phyloP scores from a whole-genome alignment of 2,113 vertebrate genomes.

The Paraplagusia blochii region DNA sequence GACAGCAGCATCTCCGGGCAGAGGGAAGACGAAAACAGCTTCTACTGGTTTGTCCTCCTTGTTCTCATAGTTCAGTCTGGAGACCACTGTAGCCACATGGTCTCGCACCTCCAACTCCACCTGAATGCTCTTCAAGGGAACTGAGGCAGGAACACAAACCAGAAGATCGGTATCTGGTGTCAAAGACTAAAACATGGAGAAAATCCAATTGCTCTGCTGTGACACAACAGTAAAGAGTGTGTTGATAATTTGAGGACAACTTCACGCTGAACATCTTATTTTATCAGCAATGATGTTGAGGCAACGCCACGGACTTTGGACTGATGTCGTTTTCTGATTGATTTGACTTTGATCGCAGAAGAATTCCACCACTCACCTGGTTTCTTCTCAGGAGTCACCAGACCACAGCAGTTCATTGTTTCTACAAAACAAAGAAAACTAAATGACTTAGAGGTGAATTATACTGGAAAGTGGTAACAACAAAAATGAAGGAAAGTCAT shows the following conservation, averaged over 20 bases:
- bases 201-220: too few relatives aligned
- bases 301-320: too few relatives aligned
- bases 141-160: slow-evolving; percentile 44
- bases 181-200: too few relatives aligned
- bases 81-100: slow-evolving; percentile 80
- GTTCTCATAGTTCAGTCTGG: slow-evolving; percentile 81
- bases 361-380: slow-evolving; percentile 54
- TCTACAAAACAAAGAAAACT: background rate
- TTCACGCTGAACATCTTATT: too few relatives aligned
- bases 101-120: slow-evolving; percentile 75
- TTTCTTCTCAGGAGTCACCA: slow-evolving; percentile 39
- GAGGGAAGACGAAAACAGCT: slow-evolving; percentile 81
- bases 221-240: too few relatives aligned
- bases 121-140: slow-evolving; percentile 78
- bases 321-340: too few relatives aligned
- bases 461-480: background rate
- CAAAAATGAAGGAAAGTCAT: too few relatives aligned
- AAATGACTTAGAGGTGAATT: background rate
- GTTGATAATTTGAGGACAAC: too few relatives aligned
- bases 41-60: slow-evolving; percentile 76
- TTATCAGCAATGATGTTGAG: too few relatives aligned
- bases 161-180: too few relatives aligned
- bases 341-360: too few relatives aligned
- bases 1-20: slow-evolving; percentile 81
- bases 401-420: slow-evolving; percentile 42